Conservation (phyloP, 2,888 invertebrate species). For the Melieria crassipennis region DNA sequence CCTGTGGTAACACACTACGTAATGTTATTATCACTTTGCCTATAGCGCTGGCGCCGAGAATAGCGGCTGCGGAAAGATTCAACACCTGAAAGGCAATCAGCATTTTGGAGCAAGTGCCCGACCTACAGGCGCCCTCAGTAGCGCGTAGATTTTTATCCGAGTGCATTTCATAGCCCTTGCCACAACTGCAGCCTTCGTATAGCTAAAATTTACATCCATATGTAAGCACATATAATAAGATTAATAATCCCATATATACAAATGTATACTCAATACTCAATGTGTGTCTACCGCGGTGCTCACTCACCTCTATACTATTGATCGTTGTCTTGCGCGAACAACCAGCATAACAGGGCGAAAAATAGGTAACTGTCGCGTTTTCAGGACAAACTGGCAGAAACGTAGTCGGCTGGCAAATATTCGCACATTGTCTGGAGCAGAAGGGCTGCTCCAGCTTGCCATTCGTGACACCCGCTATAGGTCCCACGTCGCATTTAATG, state of each 20-base stretch:
- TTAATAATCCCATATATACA: not conserved
- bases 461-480: slow-evolving; percentile 67
- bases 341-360: slow-evolving; percentile 80
- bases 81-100: slow-evolving; percentile 68
- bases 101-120: slow-evolving; percentile 66
- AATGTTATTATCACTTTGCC: slow-evolving; percentile 68
- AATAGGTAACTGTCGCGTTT: slow-evolving; percentile 70
- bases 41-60: slow-evolving; percentile 62
- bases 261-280: not conserved
- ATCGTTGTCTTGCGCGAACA: slow-evolving; percentile 67
- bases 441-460: slow-evolving; percentile 65
- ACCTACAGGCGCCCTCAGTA: slow-evolving; percentile 69
- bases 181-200: slow-evolving; percentile 69
- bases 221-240: not conserved
- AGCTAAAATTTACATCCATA: slow-evolving; percentile 50
- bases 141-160: slow-evolving; percentile 56
- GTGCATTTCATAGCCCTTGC: slow-evolving; percentile 52
- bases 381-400: slow-evolving; percentile 75
- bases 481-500: slow-evolving; percentile 66
- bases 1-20: slow-evolving; percentile 70
- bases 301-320: slow-evolving; percentile 63
- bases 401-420: slow-evolving; percentile 64
- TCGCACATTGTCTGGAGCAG: slow-evolving; percentile 69
- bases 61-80: slow-evolving; percentile 63
- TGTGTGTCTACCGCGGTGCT: not conserved